Conservation (phyloP, 2,113 vertebrate genomes). For the Microtus montanus region DNA sequence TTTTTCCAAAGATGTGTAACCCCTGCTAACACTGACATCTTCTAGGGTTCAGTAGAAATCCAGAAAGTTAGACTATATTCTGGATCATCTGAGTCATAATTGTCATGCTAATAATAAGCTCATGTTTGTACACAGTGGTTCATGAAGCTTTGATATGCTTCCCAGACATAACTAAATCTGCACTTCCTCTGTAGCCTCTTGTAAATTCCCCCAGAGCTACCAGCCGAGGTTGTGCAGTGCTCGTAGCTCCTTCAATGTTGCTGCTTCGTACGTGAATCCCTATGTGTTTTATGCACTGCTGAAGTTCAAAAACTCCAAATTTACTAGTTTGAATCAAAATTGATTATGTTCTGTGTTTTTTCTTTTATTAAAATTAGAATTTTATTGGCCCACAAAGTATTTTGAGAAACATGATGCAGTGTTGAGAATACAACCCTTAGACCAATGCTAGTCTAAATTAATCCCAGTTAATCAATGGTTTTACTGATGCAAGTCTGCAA, state of each 20-base stretch:
- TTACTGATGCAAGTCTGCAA: rapidly evolving
- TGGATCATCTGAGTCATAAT: background rate
- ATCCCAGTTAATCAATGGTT: background rate
- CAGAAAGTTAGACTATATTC: background rate
- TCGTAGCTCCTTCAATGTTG: background rate
- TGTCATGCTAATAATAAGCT: background rate
- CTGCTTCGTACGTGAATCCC: too few relatives aligned
- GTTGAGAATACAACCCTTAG: background rate
- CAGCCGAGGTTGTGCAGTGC: background rate
- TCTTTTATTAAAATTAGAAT: background rate
- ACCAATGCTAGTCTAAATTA: background rate
- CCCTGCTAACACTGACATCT: background rate
- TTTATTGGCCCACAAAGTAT: background rate
- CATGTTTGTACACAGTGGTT: background rate
- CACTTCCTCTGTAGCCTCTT: too few relatives aligned
- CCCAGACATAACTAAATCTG: background rate
- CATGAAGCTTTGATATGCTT: background rate
- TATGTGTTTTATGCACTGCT: background rate
- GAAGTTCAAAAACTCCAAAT: background rate
- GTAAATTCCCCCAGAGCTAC: background rate
- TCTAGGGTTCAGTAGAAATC: background rate
- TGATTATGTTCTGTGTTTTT: background rate
- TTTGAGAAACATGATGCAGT: background rate
- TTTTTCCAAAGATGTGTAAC: background rate
- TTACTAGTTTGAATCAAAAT: background rate